Conservation (phyloP, 2,888 invertebrate genomes). For the Anticlea derivata region DNA sequence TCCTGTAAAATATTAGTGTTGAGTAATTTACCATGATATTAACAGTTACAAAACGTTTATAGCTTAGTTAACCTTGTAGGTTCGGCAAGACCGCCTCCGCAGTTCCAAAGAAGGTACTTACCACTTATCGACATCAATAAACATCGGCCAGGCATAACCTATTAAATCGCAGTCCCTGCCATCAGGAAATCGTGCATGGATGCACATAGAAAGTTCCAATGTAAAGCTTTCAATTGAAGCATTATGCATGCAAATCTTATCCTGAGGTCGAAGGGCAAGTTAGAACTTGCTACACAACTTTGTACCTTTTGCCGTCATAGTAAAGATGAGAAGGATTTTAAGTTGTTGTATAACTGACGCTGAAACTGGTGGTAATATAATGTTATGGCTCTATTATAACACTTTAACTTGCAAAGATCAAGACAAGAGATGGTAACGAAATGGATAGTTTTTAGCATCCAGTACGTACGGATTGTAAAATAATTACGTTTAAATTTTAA, state of each 20-base stretch:
- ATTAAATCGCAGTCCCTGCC: slow-evolving; percentile 26
- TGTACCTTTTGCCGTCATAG: background rate
- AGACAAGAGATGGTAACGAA: no score
- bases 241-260: slow-evolving; percentile 48
- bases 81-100: background rate
- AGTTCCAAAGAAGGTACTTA: background rate
- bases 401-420: no score
- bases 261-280: slow-evolving; percentile 44
- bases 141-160: background rate
- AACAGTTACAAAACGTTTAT: no score
- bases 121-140: slow-evolving; percentile 7
- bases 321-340: background rate
- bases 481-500: no score
- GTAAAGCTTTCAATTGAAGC: slow-evolving; percentile 49
- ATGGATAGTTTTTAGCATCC: no score
- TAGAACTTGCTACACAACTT: slow-evolving; percentile 12
- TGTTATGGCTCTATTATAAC: slow-evolving; percentile 16
- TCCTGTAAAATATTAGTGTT: no score
- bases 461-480: no score
- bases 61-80: no score
- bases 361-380: slow-evolving; percentile 7
- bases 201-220: slow-evolving; percentile 50
- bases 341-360: no score
- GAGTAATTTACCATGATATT: no score
- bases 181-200: slow-evolving; percentile 46